phyloP scores from a whole-genome alignment of 2,113 vertebrate genomes.

The Isichthys henryi region DNA sequence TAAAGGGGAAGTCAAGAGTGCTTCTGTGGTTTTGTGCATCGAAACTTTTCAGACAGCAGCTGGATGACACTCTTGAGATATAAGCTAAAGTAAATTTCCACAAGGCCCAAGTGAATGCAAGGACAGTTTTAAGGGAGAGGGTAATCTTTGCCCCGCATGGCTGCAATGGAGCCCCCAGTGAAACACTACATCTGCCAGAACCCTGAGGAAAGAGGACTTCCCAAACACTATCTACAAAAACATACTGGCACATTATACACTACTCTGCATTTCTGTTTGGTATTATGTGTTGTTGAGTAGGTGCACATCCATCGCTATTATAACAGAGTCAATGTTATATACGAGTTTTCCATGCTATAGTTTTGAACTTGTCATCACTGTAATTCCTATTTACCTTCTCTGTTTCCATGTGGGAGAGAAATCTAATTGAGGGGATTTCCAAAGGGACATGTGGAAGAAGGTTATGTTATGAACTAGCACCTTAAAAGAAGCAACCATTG shows the following conservation, averaged over 20 bases:
- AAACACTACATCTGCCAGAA: constrained; percentile 64
- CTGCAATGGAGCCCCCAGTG: constrained; percentile 83
- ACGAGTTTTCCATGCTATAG: not conserved
- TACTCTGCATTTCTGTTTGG: not conserved
- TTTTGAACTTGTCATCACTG: not conserved
- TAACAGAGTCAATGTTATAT: not conserved
- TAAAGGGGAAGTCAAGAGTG: not conserved
- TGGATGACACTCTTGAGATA: not conserved
- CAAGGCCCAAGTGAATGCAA: not conserved
- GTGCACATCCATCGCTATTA: not conserved
- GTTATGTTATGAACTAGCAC: not conserved
- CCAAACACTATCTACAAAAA: not conserved
- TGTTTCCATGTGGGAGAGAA: not conserved
- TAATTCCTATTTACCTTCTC: not conserved
- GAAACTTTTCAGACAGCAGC: not conserved
- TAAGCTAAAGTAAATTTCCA: not conserved
- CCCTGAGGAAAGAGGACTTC: not conserved
- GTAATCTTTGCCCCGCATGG: constrained; percentile 59
- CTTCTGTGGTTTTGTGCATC: not conserved
- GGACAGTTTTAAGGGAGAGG: not conserved
- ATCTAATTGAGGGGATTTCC: not conserved
- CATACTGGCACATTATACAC: not conserved
- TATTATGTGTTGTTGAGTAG: not conserved
- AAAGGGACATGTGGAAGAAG: not conserved
- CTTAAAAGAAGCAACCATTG: not conserved